Evolutionary conservation across 1,140 invertebrate species (phyloP).

Genomic region (Camponotus floridanus): DNA sequence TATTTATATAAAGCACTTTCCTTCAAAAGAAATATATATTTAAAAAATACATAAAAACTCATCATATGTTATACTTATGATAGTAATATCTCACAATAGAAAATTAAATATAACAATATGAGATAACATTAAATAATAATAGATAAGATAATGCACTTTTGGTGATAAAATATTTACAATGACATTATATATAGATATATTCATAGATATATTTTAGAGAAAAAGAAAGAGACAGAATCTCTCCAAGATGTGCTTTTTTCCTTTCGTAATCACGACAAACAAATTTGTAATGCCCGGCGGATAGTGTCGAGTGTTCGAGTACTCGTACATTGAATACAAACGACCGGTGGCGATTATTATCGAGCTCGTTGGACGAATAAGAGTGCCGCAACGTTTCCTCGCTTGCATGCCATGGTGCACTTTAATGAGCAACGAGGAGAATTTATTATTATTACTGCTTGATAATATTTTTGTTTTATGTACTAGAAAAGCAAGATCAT

Average conservation of each 20-base stretch:
- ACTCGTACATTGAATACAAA: slow-evolving; percentile 53
- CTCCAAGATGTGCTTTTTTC: slow-evolving; percentile 59
- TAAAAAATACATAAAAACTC: too few species aligned
- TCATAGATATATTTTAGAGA: too few species aligned
- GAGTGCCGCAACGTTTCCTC: slow-evolving; percentile 10
- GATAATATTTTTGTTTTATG: neutral
- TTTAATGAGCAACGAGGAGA: neutral
- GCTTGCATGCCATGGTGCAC: neutral
- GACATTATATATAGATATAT: too few species aligned
- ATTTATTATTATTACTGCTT: slow-evolving; percentile 12
- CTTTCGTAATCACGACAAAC: slow-evolving; percentile 71
- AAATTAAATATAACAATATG: too few species aligned
- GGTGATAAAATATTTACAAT: too few species aligned
- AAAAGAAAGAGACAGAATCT: slow-evolving; percentile 20
- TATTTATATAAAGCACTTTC: too few species aligned
- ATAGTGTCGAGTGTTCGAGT: slow-evolving; percentile 19
- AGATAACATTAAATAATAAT: too few species aligned
- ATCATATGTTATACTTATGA: too few species aligned
- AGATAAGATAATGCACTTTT: too few species aligned
- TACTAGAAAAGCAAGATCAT: too few species aligned
- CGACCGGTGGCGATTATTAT: slow-evolving; percentile 32
- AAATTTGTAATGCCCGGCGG: slow-evolving; percentile 70
- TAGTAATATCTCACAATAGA: too few species aligned
- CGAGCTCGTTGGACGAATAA: neutral
- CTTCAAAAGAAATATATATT: too few species aligned